These are phyloP conservation scores for Trissonchulus sp. DNA, from an alignment of 2,888 invertebrate species.

Conservation along the genomic window DNA sequence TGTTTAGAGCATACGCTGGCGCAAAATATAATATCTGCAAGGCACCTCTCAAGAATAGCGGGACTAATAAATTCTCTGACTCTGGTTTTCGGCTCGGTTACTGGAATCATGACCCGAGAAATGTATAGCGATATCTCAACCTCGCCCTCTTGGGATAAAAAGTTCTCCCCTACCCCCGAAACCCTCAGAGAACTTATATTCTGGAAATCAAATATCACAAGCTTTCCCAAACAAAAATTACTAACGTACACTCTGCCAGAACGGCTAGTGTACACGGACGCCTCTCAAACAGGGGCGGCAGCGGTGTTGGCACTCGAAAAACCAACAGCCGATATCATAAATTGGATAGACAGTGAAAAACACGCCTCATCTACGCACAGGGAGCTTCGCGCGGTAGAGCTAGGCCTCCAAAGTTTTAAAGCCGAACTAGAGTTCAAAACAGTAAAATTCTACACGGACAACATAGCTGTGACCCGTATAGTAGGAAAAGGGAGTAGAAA, in stretches of 20 bases:
- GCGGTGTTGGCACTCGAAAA: too few species aligned
- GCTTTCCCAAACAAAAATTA: background rate
- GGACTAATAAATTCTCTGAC: background rate
- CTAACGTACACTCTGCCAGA: background rate
- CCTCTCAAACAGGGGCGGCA: background rate
- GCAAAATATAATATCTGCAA: background rate
- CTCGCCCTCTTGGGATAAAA: background rate
- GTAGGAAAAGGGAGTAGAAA: too few species aligned
- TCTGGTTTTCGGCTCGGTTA: background rate
- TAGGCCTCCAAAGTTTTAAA: too few species aligned
- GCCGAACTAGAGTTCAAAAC: too few species aligned
- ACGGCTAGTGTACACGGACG: too few species aligned
- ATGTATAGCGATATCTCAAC: background rate
- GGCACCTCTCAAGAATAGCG: background rate
- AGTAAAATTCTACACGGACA: too few species aligned
- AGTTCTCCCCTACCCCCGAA: too few species aligned
- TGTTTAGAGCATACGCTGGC: background rate
- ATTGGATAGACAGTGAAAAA: too few species aligned
- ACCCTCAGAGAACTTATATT: background rate
- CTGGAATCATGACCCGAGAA: conserved; percentile 5
- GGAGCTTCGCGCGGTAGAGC: too few species aligned
- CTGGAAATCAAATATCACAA: background rate
- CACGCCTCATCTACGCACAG: too few species aligned
- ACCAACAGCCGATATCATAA: too few species aligned
- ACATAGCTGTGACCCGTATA: too few species aligned